Conservation (phyloP, 37 sponge, comb jelly and placozoan species). For the Ephydatia muelleri region DNA sequence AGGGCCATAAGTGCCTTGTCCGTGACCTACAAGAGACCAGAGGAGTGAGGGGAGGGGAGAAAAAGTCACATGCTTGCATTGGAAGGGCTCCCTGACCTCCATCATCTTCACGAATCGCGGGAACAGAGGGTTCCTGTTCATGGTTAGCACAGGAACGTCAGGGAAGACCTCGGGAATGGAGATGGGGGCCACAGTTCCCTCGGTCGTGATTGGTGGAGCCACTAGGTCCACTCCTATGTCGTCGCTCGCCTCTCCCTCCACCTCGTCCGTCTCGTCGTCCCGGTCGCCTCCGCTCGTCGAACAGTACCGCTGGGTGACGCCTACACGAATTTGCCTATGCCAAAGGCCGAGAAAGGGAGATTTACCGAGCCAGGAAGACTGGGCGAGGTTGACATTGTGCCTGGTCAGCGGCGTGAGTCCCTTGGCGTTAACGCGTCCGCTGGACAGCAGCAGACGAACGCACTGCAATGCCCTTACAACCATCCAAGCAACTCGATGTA, state of each 20-base stretch:
- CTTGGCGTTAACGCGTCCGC: background rate
- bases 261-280: constrained; percentile 2
- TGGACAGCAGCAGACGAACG: background rate
- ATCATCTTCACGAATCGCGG: constrained; percentile 92
- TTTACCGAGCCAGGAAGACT: background rate
- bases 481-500: background rate
- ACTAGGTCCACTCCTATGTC: background rate
- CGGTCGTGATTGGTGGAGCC: background rate
- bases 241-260: background rate
- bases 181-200: constrained; percentile 41
- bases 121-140: constrained; percentile 84
- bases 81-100: constrained; percentile 63
- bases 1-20: constrained; percentile 76
- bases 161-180: constrained; percentile 76
- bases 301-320: background rate
- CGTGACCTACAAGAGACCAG: constrained; percentile 42
- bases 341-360: background rate
- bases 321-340: background rate
- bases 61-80: no score
- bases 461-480: background rate
- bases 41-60: no score
- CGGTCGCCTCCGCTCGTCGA: background rate
- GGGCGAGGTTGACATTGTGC: background rate
- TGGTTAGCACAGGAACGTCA: constrained; percentile 80
- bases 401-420: background rate